phyloP scores from a whole-genome alignment of 2,113 vertebrate species.

The Halichoerus grypus region DNA sequence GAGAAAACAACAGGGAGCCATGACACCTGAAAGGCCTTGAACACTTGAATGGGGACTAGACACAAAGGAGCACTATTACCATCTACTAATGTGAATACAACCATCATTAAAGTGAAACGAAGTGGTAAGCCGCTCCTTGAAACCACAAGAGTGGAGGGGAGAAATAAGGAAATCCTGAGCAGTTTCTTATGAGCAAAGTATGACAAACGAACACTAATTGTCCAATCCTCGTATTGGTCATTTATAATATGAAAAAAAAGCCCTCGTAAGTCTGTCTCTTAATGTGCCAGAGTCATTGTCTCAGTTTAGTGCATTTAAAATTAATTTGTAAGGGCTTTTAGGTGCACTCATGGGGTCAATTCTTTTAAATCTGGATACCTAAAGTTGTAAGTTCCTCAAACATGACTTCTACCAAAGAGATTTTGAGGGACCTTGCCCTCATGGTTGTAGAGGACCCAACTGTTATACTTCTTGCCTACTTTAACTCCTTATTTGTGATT shows the following conservation, averaged over 20 bases:
- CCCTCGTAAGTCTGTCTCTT: neutral
- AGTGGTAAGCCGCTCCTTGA: neutral
- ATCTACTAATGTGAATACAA: neutral
- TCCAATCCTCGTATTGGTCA: neutral
- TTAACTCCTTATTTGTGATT: neutral
- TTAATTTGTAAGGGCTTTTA: constrained; percentile 19
- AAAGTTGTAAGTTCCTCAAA: neutral
- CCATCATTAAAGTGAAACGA: neutral
- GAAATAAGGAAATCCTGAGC: neutral
- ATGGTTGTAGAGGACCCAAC: neutral
- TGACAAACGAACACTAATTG: neutral
- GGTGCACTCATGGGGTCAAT: neutral
- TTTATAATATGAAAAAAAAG: neutral
- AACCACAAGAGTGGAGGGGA: neutral
- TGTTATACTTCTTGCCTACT: neutral
- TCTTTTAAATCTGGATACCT: neutral
- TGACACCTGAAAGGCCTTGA: neutral
- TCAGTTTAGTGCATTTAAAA: neutral
- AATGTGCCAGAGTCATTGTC: neutral
- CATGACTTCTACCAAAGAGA: neutral
- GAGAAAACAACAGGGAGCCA: neutral
- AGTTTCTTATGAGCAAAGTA: neutral
- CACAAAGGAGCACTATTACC: neutral
- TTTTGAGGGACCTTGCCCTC: neutral
- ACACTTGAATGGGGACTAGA: neutral